phyloP scores from a whole-genome alignment of 2,888 invertebrate species.

The Stenodema calcarata region DNA sequence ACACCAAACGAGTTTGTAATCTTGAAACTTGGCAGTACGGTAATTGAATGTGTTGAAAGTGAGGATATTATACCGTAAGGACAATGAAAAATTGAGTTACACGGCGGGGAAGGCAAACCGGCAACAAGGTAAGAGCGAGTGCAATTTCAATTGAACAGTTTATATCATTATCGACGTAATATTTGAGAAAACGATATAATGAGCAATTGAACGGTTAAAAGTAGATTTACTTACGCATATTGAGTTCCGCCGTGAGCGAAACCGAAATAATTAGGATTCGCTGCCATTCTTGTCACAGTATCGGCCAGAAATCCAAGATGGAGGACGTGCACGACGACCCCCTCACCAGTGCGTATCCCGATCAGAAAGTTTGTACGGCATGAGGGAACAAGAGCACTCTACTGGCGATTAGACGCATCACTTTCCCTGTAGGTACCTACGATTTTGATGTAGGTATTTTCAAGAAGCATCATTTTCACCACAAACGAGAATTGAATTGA shows the following conservation, averaged over 20 bases:
- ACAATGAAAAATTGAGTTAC: background rate
- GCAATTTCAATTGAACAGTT: background rate
- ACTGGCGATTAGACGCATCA: no score
- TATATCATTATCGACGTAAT: background rate
- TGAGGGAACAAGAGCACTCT: no score
- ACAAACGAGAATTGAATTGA: no score
- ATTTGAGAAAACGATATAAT: background rate
- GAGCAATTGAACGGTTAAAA: background rate
- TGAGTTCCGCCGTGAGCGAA: conserved; percentile 93
- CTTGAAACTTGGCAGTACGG: background rate
- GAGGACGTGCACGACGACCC: conserved; percentile 31
- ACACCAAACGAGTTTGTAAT: background rate
- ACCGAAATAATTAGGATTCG: conserved; percentile 93
- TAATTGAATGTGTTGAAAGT: no score
- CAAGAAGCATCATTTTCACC: no score
- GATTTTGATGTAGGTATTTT: no score
- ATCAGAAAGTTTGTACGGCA: no score
- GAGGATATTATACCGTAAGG: background rate
- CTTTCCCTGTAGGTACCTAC: no score
- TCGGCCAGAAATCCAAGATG: conserved; percentile 51
- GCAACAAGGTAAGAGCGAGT: background rate
- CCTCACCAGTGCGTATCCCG: no score
- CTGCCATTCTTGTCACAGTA: conserved; percentile 65
- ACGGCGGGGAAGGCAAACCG: conserved; percentile 1
- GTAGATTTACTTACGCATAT: conserved; percentile 74